A percentile compares a stretch with the other conserved stretches of the same genome.
phyloP scores from a whole-genome alignment of 2,113 vertebrate species.

The Lepus timidus region DNA sequence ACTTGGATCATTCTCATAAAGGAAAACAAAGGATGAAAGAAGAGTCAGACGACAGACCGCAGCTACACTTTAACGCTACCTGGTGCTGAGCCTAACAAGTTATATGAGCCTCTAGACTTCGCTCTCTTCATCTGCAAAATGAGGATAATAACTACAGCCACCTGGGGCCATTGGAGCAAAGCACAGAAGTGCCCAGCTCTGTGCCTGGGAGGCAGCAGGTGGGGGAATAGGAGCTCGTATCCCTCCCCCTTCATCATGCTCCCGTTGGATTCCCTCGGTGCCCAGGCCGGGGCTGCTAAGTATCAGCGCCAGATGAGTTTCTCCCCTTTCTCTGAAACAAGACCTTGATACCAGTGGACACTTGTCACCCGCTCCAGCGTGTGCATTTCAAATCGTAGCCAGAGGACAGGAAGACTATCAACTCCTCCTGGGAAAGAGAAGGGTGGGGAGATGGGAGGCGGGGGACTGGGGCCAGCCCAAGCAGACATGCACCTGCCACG shows the following conservation, averaged over 20 bases:
- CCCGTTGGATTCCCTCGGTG: neutral
- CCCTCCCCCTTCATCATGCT: neutral
- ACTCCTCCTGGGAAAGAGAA: neutral
- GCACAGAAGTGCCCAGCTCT: neutral
- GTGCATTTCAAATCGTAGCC: neutral
- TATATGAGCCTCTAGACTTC: neutral
- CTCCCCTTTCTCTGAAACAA: neutral
- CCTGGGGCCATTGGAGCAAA: neutral
- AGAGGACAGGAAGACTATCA: neutral
- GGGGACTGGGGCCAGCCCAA: no score
- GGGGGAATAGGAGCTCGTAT: no score
- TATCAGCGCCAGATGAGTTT: neutral
- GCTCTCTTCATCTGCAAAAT: neutral
- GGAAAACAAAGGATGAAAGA: neutral
- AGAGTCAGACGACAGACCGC: neutral
- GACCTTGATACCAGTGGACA: neutral
- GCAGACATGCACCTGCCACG: neutral
- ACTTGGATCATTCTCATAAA: neutral
- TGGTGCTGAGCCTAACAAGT: neutral
- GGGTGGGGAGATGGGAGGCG: no score
- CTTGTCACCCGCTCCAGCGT: fast-evolving
- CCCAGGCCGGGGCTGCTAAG: neutral
- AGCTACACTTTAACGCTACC: neutral
- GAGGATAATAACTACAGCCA: neutral
- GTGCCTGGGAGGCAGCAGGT: neutral